Percentiles rank a stretch among this genome's conserved stretches.
These are phyloP conservation scores for Limnephilus marmoratus DNA, from an alignment of 2,888 invertebrate species.

Conservation along the genomic window DNA sequence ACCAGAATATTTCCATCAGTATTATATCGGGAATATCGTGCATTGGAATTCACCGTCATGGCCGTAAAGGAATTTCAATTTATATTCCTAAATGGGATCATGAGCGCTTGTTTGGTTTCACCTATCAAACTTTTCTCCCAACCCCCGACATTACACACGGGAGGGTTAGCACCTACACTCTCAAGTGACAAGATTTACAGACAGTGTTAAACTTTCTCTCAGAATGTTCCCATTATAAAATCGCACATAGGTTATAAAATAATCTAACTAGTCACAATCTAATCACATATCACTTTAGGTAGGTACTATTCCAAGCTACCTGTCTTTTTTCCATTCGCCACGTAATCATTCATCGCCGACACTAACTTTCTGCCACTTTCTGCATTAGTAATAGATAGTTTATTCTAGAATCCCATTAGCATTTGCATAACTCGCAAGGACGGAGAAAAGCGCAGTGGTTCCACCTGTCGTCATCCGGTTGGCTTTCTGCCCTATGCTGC, in stretches of 20 bases:
- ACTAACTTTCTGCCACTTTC: slow-evolving; percentile 15
- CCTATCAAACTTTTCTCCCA: slow-evolving; percentile 3
- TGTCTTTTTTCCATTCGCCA: slow-evolving; percentile 5
- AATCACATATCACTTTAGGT: background rate
- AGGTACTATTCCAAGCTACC: background rate
- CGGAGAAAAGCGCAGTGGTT: slow-evolving; percentile 54
- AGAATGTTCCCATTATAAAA: background rate
- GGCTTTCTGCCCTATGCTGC: slow-evolving; percentile 35
- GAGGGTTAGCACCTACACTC: background rate
- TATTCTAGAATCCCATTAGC: slow-evolving; percentile 36
- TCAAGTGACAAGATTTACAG: background rate
- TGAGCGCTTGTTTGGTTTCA: slow-evolving; percentile 61
- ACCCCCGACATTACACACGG: background rate
- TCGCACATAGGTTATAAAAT: background rate
- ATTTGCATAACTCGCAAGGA: slow-evolving; percentile 54
- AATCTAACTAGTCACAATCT: background rate
- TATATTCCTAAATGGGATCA: slow-evolving; percentile 62
- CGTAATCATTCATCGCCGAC: slow-evolving; percentile 3
- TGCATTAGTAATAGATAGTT: slow-evolving; percentile 28
- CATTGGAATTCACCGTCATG: background rate
- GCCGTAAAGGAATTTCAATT: slow-evolving; percentile 61
- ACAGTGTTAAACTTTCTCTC: background rate
- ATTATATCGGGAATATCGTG: background rate
- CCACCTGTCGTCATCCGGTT: slow-evolving; percentile 59
- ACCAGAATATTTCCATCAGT: too few species aligned